Evolutionary conservation across 2,797 vertebrate genomes (phyloP).

Genomic region (Knipowitschia caucasica): DNA sequence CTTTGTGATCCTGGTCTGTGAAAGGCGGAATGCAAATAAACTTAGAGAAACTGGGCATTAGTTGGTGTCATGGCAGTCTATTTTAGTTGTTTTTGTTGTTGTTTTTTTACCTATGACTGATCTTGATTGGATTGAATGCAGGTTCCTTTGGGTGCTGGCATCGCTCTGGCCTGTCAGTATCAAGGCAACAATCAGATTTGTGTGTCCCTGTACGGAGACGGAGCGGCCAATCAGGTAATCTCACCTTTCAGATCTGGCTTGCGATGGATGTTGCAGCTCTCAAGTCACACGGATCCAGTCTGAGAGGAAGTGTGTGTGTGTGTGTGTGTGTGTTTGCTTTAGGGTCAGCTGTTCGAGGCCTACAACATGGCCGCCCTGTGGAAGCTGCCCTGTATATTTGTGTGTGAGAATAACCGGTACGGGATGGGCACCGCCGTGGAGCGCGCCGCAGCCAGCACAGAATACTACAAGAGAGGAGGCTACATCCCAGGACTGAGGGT

Average conservation of each 20-base stretch:
- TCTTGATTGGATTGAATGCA: no score
- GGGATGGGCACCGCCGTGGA: conserved; percentile 93
- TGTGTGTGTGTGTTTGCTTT: no score
- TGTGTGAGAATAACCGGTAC: conserved; percentile 94
- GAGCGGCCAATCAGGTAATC: conserved; percentile 93
- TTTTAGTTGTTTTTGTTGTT: no score
- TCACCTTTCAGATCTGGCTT: no score
- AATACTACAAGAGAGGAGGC: conserved; percentile 92
- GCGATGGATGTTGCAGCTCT: no score
- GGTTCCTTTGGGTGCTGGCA: conserved; percentile 92
- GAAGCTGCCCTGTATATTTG: conserved; percentile 92
- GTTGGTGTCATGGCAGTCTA: no score
- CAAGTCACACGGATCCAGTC: no score
- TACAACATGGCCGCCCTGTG: conserved; percentile 95
- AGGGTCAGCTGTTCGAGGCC: conserved; percentile 95
- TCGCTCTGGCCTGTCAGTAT: conserved; percentile 92
- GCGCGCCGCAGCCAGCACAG: conserved; percentile 86
- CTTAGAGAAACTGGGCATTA: no score
- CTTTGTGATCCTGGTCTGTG: no score
- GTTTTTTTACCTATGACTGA: neutral
- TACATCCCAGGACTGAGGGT: conserved; percentile 90
- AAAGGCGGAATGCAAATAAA: no score
- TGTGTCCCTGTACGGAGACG: conserved; percentile 88
- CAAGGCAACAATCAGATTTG: conserved; percentile 86
- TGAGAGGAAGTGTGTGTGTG: no score